These are phyloP conservation scores for Montipora capitata DNA, from an alignment of 92 coral and sea anemone species.

Conservation along the genomic window DNA sequence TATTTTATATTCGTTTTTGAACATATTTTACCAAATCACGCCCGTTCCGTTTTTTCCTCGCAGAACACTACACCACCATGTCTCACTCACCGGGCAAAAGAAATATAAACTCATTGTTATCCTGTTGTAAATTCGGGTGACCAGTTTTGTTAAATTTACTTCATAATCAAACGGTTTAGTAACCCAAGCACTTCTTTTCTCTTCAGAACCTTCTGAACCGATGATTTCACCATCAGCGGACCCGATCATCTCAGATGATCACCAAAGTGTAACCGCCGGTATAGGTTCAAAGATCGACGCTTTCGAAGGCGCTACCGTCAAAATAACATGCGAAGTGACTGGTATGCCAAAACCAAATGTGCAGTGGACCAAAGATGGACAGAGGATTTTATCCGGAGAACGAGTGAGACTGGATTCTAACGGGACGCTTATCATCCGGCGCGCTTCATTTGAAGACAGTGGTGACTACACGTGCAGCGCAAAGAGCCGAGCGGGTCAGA, in stretches of 20 bases:
- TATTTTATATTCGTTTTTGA: too few relatives aligned
- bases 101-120: too few relatives aligned
- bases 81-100: too few relatives aligned
- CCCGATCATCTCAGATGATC: conserved; percentile 48
- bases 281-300: conserved; percentile 78
- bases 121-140: too few relatives aligned
- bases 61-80: too few relatives aligned
- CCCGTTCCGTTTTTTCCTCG: too few relatives aligned
- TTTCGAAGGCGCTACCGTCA: conserved; percentile 58
- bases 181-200: too few relatives aligned
- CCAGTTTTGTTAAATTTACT: too few relatives aligned
- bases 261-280: conserved; percentile 36
- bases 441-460: conserved; percentile 65
- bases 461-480: conserved; percentile 84
- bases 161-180: too few relatives aligned
- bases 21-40: too few relatives aligned
- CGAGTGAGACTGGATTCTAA: conserved; percentile 56
- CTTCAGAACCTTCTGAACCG: conserved; percentile 72
- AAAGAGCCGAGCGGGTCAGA: conserved; percentile 70
- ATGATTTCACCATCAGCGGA: conserved; percentile 55
- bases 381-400: conserved; percentile 48
- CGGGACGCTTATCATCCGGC: conserved; percentile 70
- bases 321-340: conserved; percentile 75
- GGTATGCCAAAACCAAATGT: conserved; percentile 82
- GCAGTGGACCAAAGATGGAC: conserved; percentile 79